Evolutionary conservation across 1,140 invertebrate genomes (phyloP).

Genomic region (Artemia franciscana): DNA sequence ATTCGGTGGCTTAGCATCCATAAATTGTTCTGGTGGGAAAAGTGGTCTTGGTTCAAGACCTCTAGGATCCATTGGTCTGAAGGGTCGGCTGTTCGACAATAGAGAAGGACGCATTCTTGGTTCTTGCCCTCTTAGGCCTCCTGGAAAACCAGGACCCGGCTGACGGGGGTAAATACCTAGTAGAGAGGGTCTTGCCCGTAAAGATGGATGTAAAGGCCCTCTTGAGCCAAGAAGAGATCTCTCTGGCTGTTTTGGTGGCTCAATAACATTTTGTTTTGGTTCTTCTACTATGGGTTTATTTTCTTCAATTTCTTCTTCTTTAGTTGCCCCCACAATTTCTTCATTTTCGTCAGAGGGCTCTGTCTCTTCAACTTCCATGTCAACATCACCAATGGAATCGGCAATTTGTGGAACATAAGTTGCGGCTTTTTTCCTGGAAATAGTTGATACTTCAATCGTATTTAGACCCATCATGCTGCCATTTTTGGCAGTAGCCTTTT

Average conservation of each 20-base stretch:
- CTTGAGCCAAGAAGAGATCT: neutral
- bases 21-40: slow-evolving; percentile 1
- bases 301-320: neutral
- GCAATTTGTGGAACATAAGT: neutral
- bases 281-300: slow-evolving; percentile 10
- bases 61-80: slow-evolving; percentile 6
- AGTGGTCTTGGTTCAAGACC: slow-evolving; percentile 12
- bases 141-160: slow-evolving; percentile 5
- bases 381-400: neutral
- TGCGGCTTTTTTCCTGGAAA: slow-evolving; percentile 29
- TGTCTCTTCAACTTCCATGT: neutral
- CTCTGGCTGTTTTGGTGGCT: neutral
- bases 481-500: slow-evolving; percentile 41
- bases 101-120: slow-evolving; percentile 4
- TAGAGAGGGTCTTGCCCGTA: neutral
- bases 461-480: slow-evolving; percentile 30
- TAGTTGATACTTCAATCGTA: slow-evolving; percentile 34
- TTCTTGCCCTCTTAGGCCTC: slow-evolving; percentile 6
- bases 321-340: neutral
- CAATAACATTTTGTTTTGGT: neutral
- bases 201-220: neutral
- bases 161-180: slow-evolving; percentile 7
- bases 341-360: neutral
- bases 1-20: slow-evolving; percentile 23
- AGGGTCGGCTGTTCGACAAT: too few relatives aligned